These are phyloP conservation scores for Lasioglossum marginatum DNA, from an alignment of 2,888 invertebrate species.

Conservation along the genomic window DNA sequence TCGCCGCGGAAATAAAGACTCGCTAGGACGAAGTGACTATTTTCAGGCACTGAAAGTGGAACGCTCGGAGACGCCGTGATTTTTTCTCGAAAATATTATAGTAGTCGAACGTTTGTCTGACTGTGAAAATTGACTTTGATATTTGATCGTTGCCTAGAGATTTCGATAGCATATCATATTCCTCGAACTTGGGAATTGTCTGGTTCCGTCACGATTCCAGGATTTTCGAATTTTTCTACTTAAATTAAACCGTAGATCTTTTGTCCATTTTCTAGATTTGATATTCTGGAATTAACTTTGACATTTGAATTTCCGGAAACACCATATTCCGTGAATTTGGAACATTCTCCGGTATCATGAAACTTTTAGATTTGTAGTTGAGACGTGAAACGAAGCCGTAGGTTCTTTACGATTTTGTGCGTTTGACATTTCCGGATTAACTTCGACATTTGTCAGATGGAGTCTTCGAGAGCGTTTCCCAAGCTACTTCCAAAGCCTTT, in stretches of 20 bases:
- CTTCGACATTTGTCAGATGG: background rate
- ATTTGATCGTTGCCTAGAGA: too few species aligned
- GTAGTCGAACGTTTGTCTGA: background rate
- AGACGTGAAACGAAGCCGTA: background rate
- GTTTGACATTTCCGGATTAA: background rate
- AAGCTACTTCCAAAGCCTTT: too few species aligned
- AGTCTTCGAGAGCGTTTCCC: background rate
- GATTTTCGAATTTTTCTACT: background rate
- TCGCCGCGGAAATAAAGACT: background rate
- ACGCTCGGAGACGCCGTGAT: background rate
- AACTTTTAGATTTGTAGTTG: background rate
- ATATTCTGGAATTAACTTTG: background rate
- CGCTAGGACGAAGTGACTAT: background rate
- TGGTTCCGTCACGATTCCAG: background rate
- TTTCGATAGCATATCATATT: too few species aligned
- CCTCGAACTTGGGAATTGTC: background rate
- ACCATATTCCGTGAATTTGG: background rate
- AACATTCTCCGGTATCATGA: background rate
- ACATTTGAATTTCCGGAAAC: background rate
- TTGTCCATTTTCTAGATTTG: background rate
- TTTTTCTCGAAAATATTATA: background rate
- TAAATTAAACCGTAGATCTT: background rate
- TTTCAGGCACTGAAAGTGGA: background rate
- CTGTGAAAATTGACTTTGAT: background rate
- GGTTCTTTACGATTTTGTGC: background rate